Evolutionary conservation across 2,888 invertebrate genomes (phyloP), one percentile per base, ranked within the genome.

Genomic region (Phalangium opilio): DNA sequence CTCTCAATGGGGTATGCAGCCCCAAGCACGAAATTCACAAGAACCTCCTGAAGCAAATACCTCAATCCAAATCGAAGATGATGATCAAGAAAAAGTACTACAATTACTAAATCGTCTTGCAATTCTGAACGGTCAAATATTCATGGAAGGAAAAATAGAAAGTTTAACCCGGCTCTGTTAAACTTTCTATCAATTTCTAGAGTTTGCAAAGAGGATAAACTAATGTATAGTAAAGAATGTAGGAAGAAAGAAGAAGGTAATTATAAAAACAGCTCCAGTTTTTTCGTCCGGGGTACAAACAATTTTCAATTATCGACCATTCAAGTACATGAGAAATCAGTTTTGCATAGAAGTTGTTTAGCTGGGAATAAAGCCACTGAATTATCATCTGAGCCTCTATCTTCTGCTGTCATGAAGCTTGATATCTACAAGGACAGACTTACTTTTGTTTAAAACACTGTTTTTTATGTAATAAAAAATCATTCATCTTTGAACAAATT

Each of bases 151-250:
- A 27, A 27, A 5, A 36, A 36, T 5, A 4, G 36, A 11, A 50
- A 44, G 12, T 50, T 50, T 41, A 17, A 15, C 5, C 12, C 10
- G 11, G 34, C 20, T n/a, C n/a, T 50, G 50, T 47, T 20, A 42
- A 15, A 18, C 3, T 8, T 8, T 19, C 7, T 50, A 39, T 19
- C 44, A 47, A 12, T 50, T 50, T 36, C 21, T 50, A 18, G 43
- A 50, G 27, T 45, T 42, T 44, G 45, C 27, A n/a, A 20, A 15
- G 8, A 33, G 10, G 38, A 45, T 14, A 50, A 47, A 41, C 15
- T 50, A n/a, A n/a, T n/a, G n/a, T n/a, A n/a, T n/a, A n/a, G 50
- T 19, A 47, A 20, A 27, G 18, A 41, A 8, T 50, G 50, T 40
- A 47, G 42, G 12, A 36, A 41, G 14, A 47, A 36, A 38, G 34